These are phyloP conservation scores for Sitobion miscanthi DNA, from an alignment of 1,140 invertebrate species.

Conservation along the genomic window DNA sequence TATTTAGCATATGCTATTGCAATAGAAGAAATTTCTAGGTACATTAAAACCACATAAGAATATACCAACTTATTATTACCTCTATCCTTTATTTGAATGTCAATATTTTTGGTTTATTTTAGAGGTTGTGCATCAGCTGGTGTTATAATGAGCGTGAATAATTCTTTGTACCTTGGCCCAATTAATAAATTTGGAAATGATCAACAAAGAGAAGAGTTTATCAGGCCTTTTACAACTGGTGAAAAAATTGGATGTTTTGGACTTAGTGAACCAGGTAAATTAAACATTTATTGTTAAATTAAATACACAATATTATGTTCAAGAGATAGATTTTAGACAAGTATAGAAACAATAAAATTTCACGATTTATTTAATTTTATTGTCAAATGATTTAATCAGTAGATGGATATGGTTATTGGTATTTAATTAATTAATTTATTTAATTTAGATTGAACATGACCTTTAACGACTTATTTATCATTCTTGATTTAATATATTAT, in stretches of 20 bases:
- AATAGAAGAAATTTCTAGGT: slow-evolving; percentile 90
- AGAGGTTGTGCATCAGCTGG: slow-evolving; percentile 80
- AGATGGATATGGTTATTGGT: background rate
- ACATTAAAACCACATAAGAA: slow-evolving; percentile 1
- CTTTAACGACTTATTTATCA: background rate
- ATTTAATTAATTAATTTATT: slow-evolving; percentile 39
- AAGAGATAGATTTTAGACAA: background rate
- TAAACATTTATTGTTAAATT: background rate
- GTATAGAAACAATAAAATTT: background rate
- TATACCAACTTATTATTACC: background rate
- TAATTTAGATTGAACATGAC: background rate
- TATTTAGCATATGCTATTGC: slow-evolving; percentile 93
- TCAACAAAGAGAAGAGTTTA: slow-evolving; percentile 82
- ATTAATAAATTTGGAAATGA: slow-evolving; percentile 79
- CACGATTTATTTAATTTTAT: background rate
- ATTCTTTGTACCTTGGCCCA: slow-evolving; percentile 85
- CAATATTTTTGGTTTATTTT: slow-evolving; percentile 53
- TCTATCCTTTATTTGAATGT: background rate
- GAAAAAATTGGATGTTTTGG: slow-evolving; percentile 78
- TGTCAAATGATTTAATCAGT: background rate
- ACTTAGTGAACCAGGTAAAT: slow-evolving; percentile 78
- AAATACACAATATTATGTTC: background rate
- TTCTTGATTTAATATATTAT: background rate
- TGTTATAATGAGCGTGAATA: slow-evolving; percentile 90
- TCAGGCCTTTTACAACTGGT: slow-evolving; percentile 78